phyloP scores from a whole-genome alignment of 2,888 invertebrate genomes.

The Stomorhina lunata region DNA sequence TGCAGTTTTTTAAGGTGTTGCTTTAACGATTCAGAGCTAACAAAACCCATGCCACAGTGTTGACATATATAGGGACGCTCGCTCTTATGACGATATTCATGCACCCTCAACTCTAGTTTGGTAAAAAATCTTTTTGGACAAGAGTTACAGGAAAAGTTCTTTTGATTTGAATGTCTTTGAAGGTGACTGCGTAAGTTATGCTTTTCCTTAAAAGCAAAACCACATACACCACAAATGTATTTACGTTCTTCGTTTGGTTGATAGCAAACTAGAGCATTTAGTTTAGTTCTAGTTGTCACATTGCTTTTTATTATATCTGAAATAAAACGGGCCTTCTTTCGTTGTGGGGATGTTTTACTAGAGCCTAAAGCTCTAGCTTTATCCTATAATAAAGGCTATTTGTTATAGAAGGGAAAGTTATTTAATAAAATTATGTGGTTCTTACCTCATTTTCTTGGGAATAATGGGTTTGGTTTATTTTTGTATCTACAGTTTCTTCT shows the following conservation, averaged over 20 bases:
- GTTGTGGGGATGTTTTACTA: not conserved
- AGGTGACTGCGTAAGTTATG: constrained; percentile 73
- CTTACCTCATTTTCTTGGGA: no score
- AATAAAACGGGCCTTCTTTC: not conserved
- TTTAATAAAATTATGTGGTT: no score
- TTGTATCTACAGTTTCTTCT: no score
- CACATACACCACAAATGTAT: constrained; percentile 68
- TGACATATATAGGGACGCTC: constrained; percentile 67
- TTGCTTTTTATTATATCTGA: not conserved
- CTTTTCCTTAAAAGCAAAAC: constrained; percentile 67
- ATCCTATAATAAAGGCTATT: not conserved
- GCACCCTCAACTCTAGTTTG: constrained; percentile 58
- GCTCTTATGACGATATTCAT: constrained; percentile 63
- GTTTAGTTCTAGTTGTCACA: not conserved
- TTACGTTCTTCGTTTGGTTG: constrained; percentile 68
- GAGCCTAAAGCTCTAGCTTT: not conserved
- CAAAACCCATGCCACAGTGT: constrained; percentile 65
- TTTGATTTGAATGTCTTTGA: constrained; percentile 74
- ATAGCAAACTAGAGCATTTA: not conserved
- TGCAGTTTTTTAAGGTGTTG: constrained; percentile 70
- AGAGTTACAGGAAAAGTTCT: constrained; percentile 67
- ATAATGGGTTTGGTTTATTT: no score
- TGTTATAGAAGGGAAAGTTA: no score
- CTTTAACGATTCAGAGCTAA: constrained; percentile 67
- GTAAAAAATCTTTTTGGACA: constrained; percentile 63